These are phyloP conservation scores for Ellobium chinense DNA, from an alignment of 2,888 invertebrate species.

Conservation along the genomic window DNA sequence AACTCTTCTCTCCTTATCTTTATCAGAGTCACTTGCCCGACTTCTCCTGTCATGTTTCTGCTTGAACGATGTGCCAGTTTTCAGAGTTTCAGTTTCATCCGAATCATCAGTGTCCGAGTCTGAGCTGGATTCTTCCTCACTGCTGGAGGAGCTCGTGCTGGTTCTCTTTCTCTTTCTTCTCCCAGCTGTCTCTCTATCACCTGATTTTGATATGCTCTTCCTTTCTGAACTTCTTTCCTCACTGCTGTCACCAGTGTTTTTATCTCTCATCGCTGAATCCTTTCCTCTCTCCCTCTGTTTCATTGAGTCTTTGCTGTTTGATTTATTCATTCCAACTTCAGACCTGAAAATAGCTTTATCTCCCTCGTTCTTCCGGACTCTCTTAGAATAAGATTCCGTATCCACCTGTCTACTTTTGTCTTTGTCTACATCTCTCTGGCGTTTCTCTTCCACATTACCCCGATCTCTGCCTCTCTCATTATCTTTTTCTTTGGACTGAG, in stretches of 20 bases:
- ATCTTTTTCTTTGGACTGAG: not conserved
- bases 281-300: constrained; percentile 34
- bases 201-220: constrained; percentile 1
- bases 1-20: not conserved
- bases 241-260: not conserved
- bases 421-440: not conserved
- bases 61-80: not conserved
- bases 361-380: not conserved
- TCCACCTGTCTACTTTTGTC: not conserved
- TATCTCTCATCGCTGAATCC: constrained; percentile 4
- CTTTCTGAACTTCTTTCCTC: not conserved
- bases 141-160: not conserved
- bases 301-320: not conserved
- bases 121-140: constrained; percentile 11
- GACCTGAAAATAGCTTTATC: not conserved
- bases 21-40: not conserved
- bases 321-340: no score
- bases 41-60: not conserved
- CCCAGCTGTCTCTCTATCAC: not conserved
- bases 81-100: not conserved
- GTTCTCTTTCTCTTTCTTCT: not conserved
- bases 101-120: not conserved
- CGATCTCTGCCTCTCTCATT: constrained; percentile 19
- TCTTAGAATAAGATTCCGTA: no score
- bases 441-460: not conserved